Conservation (phyloP, 2,888 invertebrate genomes). For the Elysia crispata region DNA sequence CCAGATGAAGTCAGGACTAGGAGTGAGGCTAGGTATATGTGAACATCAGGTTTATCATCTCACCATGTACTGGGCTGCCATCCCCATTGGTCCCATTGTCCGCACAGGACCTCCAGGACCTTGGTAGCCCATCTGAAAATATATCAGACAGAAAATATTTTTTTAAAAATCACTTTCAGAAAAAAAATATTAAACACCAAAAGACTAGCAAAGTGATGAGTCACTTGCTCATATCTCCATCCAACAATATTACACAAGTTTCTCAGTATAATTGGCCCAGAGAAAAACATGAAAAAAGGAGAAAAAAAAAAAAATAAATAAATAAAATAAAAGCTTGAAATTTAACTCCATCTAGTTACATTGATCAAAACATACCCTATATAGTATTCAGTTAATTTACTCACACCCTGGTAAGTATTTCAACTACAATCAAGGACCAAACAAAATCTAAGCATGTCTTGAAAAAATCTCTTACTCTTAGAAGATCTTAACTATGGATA, state of each 20-base stretch:
- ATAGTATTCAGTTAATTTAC: too few species aligned
- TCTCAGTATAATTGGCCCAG: not conserved
- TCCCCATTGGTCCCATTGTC: conserved; percentile 43
- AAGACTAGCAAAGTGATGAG: too few species aligned
- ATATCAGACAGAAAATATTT: too few species aligned
- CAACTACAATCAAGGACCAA: too few species aligned
- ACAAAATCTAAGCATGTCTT: too few species aligned
- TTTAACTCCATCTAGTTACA: not conserved
- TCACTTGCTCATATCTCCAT: not conserved
- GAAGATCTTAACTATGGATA: too few species aligned
- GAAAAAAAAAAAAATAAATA: not conserved
- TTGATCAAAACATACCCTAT: conserved; percentile 43
- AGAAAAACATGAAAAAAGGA: not conserved
- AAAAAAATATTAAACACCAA: too few species aligned
- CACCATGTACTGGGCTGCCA: conserved; percentile 41
- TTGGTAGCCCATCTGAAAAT: conserved; percentile 40
- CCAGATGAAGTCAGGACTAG: too few species aligned
- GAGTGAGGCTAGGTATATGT: too few species aligned
- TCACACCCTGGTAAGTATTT: too few species aligned
- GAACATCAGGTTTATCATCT: conserved; percentile 15
- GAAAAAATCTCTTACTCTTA: too few species aligned
- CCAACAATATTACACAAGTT: not conserved
- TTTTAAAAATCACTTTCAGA: too few species aligned
- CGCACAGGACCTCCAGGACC: conserved; percentile 27
- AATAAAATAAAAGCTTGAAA: not conserved